These are phyloP conservation scores for Cygnus atratus DNA, from an alignment of 2,113 vertebrate species.

Conservation along the genomic window DNA sequence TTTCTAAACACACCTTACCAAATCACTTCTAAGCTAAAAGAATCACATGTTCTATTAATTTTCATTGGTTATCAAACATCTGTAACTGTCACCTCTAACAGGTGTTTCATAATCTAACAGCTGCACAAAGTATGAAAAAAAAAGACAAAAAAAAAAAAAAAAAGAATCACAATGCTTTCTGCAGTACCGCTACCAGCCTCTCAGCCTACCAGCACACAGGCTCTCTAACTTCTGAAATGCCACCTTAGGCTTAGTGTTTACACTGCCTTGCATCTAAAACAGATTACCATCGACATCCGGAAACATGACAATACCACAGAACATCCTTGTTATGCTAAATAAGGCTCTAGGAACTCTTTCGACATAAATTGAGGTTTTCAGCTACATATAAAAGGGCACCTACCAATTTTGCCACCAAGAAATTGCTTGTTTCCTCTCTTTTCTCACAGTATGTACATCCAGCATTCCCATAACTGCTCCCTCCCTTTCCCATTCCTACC, in stretches of 20 bases:
- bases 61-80: conserved; percentile 57
- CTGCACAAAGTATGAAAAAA: conserved; percentile 33
- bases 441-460: neutral
- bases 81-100: conserved; percentile 63
- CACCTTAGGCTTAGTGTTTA: neutral
- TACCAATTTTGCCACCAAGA: neutral
- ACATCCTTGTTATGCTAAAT: neutral
- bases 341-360: neutral
- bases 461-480: neutral
- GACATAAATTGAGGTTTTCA: neutral
- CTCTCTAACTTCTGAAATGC: neutral
- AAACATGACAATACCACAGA: neutral
- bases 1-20: conserved; percentile 55
- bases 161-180: neutral
- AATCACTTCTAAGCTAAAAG: conserved; percentile 49
- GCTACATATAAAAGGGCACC: neutral
- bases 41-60: conserved; percentile 63
- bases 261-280: neutral
- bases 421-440: neutral
- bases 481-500: neutral
- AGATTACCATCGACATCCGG: neutral
- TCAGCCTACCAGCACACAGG: neutral
- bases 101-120: conserved; percentile 68
- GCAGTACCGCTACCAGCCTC: neutral
- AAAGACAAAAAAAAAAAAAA: neutral